Base-by-base conservation (phyloP, 2,113 vertebrate genomes). In the Macrotis lagotis region DNA sequence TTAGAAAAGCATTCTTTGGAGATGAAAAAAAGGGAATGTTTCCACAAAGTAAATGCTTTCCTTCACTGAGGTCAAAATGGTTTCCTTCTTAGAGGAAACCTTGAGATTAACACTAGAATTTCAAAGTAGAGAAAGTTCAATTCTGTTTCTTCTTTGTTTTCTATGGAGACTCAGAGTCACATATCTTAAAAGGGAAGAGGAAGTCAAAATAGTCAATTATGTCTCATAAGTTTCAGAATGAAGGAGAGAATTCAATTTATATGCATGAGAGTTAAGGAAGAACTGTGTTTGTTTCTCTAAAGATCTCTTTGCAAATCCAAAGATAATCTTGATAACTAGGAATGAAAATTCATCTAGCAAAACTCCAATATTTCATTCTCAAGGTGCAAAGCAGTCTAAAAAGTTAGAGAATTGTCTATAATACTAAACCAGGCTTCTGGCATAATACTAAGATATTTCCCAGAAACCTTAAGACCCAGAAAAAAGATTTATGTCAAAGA, bases 401-500 rank as follows among this genome's bases (percentile, higher is more conserved):
- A 95, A 90, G 59, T 94, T 94, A 97, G 88, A 88, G 51, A 94
- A 95, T 94, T 96, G 93, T 96, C 96, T 94, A 66, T 74, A 90
- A 55, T 94, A 93, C 94, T 95, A 96, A 96, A 94, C 95, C 96
- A 95, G 97, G 94, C 74, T 88, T 96, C 92, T 97, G 97, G 97
- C 97, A 92, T 48, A 25, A 24, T 26, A 90, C 90, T 53, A 91
- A 96, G 91, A 95, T 55, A 91, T 94, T 97, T 97, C 97, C 96
- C 97, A 97, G 97, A 97, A 98, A 97, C 25, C 48, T 94, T 19
- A 97, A 88, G 90, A 91, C 50, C 91, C 94, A 89, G 66, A 83
- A 83, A 93, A 94, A 97, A 96, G 95, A 97, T 93, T 96, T 93
- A 91, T 97, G 96, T 97, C 96, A 97, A 96, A 91, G 91, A 97